These are phyloP conservation scores for Sturnira hondurensis DNA, from an alignment of 2,113 vertebrate species.

Conservation along the genomic window DNA sequence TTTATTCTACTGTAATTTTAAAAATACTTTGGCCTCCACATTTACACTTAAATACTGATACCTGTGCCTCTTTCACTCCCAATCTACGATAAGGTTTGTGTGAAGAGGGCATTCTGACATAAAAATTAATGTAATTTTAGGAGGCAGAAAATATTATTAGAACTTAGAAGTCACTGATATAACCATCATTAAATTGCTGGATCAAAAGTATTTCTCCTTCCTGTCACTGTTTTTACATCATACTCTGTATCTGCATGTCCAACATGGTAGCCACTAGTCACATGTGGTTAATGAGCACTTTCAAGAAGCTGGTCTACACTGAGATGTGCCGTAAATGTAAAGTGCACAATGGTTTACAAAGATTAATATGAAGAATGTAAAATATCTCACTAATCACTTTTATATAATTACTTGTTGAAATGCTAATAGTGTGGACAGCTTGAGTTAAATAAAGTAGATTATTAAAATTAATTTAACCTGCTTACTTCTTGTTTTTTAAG, in stretches of 20 bases:
- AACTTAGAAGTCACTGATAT: background rate
- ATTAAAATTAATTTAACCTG: background rate
- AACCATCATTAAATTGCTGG: background rate
- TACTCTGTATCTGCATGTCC: background rate
- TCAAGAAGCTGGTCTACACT: background rate
- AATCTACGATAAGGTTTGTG: background rate
- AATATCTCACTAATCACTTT: background rate
- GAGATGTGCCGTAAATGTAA: background rate
- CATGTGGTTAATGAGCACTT: background rate
- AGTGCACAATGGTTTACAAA: background rate
- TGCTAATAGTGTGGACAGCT: background rate
- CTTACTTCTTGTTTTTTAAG: background rate
- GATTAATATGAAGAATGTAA: background rate
- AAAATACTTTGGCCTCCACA: background rate
- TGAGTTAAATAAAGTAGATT: background rate
- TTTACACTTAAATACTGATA: conserved; percentile 3
- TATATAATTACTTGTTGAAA: background rate
- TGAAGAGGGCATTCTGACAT: background rate
- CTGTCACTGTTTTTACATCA: background rate
- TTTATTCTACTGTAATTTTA: conserved; percentile 10
- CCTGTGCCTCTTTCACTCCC: background rate
- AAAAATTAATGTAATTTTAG: conserved; percentile 40
- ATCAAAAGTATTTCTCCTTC: background rate
- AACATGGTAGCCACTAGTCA: background rate
- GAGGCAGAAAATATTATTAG: background rate